Percentiles rank a stretch among this genome's conserved stretches.
phyloP scores from a whole-genome alignment of 2,113 vertebrate genomes.

The Meleagris gallopavo region DNA sequence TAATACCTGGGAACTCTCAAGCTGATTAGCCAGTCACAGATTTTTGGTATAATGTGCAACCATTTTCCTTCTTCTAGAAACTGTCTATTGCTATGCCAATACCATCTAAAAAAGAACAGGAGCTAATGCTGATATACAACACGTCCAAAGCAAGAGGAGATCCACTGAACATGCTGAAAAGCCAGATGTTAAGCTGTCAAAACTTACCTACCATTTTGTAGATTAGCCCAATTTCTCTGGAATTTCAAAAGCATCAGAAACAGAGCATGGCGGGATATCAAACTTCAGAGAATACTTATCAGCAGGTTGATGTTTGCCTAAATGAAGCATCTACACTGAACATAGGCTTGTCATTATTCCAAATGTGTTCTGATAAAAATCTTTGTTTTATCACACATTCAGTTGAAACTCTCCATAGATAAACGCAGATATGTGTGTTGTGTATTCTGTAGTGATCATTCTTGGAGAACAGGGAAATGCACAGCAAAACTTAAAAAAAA shows the following conservation, averaged over 20 bases:
- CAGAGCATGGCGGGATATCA: background rate
- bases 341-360: background rate
- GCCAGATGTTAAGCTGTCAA: background rate
- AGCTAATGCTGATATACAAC: background rate
- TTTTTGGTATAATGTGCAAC: background rate
- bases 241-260: background rate
- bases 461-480: conserved; percentile 21
- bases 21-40: background rate
- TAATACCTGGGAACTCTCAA: background rate
- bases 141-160: background rate
- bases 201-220: background rate
- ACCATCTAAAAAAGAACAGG: background rate
- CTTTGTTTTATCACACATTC: background rate
- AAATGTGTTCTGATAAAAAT: background rate
- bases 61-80: background rate
- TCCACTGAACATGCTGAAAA: no score
- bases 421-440: background rate
- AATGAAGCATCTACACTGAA: background rate
- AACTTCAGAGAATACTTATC: background rate
- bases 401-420: background rate
- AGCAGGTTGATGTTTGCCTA: background rate
- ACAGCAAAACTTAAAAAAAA: background rate
- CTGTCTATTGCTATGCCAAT: background rate
- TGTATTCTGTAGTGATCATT: background rate
- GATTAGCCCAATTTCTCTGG: background rate